Conservation (phyloP, 2,888 invertebrate species). For the Automeris io region DNA sequence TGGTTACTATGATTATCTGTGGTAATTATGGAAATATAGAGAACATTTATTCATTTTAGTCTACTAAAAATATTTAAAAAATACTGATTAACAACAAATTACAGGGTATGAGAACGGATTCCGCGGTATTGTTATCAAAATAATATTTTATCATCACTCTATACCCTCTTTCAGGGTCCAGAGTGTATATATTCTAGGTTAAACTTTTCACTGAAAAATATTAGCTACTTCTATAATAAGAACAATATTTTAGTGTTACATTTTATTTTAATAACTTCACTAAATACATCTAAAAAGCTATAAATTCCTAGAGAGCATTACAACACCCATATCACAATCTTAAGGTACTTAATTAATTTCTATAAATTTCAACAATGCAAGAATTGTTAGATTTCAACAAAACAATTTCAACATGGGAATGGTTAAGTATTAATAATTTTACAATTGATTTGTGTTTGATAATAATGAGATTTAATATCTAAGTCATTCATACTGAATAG, state of each 20-base stretch:
- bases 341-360: slow-evolving; percentile 49
- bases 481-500: slow-evolving; percentile 46
- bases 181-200: no score
- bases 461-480: slow-evolving; percentile 15
- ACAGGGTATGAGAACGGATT: no score
- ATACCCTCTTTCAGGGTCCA: no score
- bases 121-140: no score
- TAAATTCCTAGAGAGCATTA: slow-evolving; percentile 64
- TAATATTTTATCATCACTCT: no score
- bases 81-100: no score
- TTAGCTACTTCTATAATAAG: no score
- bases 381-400: slow-evolving; percentile 44
- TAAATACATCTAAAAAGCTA: slow-evolving; percentile 45
- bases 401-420: slow-evolving; percentile 57
- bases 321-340: slow-evolving; percentile 75
- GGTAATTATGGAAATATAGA: no score
- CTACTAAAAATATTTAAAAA: no score
- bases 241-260: slow-evolving; percentile 7
- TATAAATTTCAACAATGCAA: slow-evolving; percentile 62
- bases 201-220: no score
- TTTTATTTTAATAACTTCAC: slow-evolving; percentile 47
- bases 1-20: background rate
- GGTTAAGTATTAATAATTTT: slow-evolving; percentile 33
- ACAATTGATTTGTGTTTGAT: slow-evolving; percentile 3
- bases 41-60: no score